Evolutionary conservation across 2,888 invertebrate genomes (phyloP).

Genomic region (Calephelis perditalis): DNA sequence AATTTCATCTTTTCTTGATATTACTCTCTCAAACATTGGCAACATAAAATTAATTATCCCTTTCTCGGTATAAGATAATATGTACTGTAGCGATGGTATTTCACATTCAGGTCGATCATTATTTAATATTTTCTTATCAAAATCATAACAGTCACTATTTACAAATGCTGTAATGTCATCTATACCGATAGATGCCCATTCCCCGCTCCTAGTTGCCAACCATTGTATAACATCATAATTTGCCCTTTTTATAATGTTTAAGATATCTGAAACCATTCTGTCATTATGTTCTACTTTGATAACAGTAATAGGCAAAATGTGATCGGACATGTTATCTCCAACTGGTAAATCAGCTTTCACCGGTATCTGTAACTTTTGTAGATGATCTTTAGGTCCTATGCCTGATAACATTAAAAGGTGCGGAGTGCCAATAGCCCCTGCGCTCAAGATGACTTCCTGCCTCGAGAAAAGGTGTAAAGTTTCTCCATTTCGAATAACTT

Average conservation of each 20-base stretch:
- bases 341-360: constrained; percentile 46
- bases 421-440: constrained; percentile 50
- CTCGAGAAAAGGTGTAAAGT: constrained; percentile 37
- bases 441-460: constrained; percentile 50
- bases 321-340: constrained; percentile 49
- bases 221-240: constrained; percentile 31
- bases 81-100: constrained; percentile 44
- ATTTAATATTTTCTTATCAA: constrained; percentile 12
- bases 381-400: constrained; percentile 45
- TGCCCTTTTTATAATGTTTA: constrained; percentile 19
- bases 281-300: constrained; percentile 36
- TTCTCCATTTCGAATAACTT: constrained; percentile 28
- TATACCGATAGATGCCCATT: constrained; percentile 46
- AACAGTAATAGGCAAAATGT: constrained; percentile 40
- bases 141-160: constrained; percentile 50
- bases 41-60: constrained; percentile 30
- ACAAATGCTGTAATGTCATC: constrained; percentile 43
- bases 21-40: constrained; percentile 28
- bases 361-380: constrained; percentile 37
- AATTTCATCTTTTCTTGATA: constrained; percentile 33
- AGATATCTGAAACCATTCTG: constrained; percentile 21
- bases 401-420: constrained; percentile 56
- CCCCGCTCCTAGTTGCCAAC: constrained; percentile 34
- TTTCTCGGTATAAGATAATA: constrained; percentile 40
- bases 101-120: constrained; percentile 39